These are phyloP conservation scores for Spodoptera frugiperda DNA, from an alignment of 1,140 invertebrate genomes.

Conservation along the genomic window DNA sequence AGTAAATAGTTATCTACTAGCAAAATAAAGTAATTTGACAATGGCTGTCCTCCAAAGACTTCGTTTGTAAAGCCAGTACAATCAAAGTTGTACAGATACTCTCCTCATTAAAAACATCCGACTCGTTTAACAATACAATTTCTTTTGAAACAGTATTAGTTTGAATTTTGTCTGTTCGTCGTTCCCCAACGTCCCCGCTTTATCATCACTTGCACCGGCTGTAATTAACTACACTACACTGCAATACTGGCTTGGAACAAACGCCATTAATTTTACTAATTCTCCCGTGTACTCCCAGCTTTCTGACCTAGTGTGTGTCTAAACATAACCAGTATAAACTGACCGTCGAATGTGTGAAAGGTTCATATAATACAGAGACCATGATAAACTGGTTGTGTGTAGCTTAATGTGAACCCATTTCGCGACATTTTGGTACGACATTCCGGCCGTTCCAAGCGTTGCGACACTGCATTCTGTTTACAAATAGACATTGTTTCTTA, in stretches of 20 bases:
- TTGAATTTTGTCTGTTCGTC: background rate
- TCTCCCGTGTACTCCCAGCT: constrained; percentile 19
- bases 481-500: constrained; percentile 24
- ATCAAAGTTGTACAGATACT: background rate
- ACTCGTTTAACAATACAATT: background rate
- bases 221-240: constrained; percentile 47
- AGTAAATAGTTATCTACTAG: no score
- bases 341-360: no score
- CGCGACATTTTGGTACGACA: background rate
- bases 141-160: constrained; percentile 1
- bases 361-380: no score
- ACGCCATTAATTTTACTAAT: constrained; percentile 55
- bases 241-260: constrained; percentile 46
- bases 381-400: no score
- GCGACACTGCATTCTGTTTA: background rate
- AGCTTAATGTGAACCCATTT: no score
- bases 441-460: background rate
- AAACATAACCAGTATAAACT: no score
- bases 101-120: background rate
- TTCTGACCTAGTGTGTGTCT: constrained; percentile 10
- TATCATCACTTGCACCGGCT: constrained; percentile 9
- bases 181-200: background rate
- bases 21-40: no score
- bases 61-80: background rate
- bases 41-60: no score